Evolutionary conservation across 2,888 invertebrate species (phyloP).

Genomic region (Timema cristinae): DNA sequence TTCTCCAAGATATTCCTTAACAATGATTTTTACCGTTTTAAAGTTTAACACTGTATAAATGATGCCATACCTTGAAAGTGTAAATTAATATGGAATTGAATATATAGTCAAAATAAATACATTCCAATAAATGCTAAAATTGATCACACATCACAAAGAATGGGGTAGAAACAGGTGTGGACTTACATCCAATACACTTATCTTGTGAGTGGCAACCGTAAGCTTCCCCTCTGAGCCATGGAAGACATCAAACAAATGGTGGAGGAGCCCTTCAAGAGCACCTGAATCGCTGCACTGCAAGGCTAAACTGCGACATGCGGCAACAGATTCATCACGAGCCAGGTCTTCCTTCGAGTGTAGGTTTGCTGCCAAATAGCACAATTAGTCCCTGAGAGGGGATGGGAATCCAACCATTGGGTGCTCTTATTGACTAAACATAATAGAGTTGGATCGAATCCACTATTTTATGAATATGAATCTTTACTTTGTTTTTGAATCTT

Average conservation of each 20-base stretch:
- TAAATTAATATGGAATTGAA: no score
- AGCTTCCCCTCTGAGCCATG: constrained; percentile 89
- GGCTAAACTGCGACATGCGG: constrained; percentile 67
- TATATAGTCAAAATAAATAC: no score
- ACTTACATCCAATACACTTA: constrained; percentile 71
- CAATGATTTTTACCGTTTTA: no score
- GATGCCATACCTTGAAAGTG: no score
- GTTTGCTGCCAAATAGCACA: constrained; percentile 54
- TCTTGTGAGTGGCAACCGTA: constrained; percentile 81
- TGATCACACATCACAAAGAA: background rate
- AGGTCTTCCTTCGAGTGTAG: constrained; percentile 80
- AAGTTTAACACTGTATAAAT: no score
- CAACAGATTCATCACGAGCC: constrained; percentile 68
- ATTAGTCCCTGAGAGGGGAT: background rate
- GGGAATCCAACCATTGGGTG: no score
- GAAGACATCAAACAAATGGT: constrained; percentile 72
- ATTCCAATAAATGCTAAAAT: no score
- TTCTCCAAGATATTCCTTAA: no score
- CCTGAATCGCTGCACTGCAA: constrained; percentile 63
- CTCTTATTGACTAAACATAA: no score
- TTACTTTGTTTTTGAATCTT: no score
- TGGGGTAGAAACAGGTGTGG: background rate
- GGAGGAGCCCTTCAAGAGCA: constrained; percentile 64
- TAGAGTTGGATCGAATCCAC: no score
- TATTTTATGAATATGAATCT: no score